Evolutionary conservation across 2,113 vertebrate genomes (phyloP), one percentile per base, ranked within the genome.

Genomic region (Eubucco bourcierii): DNA sequence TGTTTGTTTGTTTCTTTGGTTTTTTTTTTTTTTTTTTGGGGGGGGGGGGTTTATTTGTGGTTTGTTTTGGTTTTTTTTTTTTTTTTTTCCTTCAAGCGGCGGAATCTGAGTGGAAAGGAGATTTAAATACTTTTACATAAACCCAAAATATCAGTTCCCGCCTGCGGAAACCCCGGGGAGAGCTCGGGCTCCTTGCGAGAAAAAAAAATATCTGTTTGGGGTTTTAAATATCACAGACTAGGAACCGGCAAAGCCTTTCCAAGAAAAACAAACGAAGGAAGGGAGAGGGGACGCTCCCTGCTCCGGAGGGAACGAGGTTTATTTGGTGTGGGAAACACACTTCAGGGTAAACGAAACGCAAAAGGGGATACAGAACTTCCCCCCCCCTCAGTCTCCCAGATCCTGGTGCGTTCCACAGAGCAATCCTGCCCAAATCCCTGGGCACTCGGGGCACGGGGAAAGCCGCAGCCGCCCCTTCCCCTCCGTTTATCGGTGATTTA

Each of bases 401-500:
- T 52, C 23, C 50, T 52, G 50, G 23, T 52, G 50, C 24, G 50
- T 82, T 15, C 50, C 81, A 12, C 29, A 29, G 55, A 24, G 33
- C 41, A 33, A 39, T 29, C 7, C 46, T 55, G 13, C 72, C 56
- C n/a, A 60, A 31, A 82, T 50, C 4, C 27, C 73, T 59, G 77
- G 65, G 67, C 23, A 91, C 61, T 70, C 53, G 8, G 29, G 59
- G 46, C 55, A 70, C 59, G 33, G 53, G 33, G 53, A 33, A 64
- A 81, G 27, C 33, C 16, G 15, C 50, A 52, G 24, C 28, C 66
- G 64, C 66, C 16, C 20, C 80, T 70, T 80, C 71, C 86, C 95
- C 81, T 61, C 71, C 90, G 85, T 95, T 97, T 96, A 96, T 96
- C 96, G 78, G 95, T 95, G 66, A 84, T 90, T 95, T 92, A 87